A percentile compares a stretch with the other conserved stretches of the same genome.
Evolutionary conservation across 2,113 vertebrate species (phyloP).

Genomic region (Orthonyx spaldingii): DNA sequence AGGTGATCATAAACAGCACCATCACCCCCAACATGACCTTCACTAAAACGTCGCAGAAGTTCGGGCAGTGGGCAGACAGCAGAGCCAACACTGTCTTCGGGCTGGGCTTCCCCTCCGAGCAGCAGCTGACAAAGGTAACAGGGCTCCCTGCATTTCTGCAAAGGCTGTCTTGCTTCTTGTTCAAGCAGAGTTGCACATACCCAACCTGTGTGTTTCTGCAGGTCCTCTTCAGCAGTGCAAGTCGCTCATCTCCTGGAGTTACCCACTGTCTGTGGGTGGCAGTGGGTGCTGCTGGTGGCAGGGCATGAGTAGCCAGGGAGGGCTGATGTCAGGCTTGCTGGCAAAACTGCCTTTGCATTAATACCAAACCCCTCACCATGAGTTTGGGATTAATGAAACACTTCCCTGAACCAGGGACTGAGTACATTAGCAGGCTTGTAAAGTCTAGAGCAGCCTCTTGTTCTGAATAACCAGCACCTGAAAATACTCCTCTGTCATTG

Average conservation of each 20-base stretch:
- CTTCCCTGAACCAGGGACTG: neutral
- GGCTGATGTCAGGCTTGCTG: neutral
- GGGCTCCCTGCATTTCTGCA: neutral
- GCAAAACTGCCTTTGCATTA: neutral
- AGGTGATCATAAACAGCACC: slow-evolving; percentile 99
- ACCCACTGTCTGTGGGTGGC: neutral
- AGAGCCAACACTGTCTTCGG: slow-evolving; percentile 96
- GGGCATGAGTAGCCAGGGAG: neutral
- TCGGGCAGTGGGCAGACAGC: slow-evolving; percentile 98
- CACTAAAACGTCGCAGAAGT: slow-evolving; percentile 96
- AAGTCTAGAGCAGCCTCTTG: neutral
- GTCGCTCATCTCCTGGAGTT: neutral
- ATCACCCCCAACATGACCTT: slow-evolving; percentile 98
- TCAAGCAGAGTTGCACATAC: neutral
- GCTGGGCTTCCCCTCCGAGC: slow-evolving; percentile 90
- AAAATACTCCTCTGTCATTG: neutral
- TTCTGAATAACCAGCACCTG: neutral
- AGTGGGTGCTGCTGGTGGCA: neutral
- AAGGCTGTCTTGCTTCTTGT: neutral
- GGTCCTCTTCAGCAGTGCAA: neutral
- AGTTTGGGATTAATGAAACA: neutral
- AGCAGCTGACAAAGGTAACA: slow-evolving; percentile 89
- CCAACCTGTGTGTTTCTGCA: neutral
- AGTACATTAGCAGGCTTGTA: neutral
- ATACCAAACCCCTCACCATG: neutral